Evolutionary conservation across 1,140 invertebrate species (phyloP).

Genomic region (Papilio glaucus): DNA sequence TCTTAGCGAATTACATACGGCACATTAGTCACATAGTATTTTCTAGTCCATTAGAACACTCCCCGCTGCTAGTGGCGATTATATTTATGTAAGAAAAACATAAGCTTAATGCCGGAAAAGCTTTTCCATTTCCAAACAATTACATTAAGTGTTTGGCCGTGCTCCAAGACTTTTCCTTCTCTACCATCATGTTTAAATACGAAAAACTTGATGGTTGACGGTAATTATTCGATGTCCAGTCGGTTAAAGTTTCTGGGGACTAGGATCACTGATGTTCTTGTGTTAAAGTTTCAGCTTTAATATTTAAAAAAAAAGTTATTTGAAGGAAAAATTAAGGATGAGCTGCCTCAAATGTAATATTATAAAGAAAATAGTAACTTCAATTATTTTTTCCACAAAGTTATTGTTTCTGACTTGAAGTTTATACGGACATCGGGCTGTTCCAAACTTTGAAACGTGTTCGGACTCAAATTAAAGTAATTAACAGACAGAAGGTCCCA

Average conservation of each 20-base stretch:
- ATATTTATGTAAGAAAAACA: constrained; percentile 21
- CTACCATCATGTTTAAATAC: constrained; percentile 28
- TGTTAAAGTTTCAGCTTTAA: too few species aligned
- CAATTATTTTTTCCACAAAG: too few species aligned
- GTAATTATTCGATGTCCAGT: constrained; percentile 22
- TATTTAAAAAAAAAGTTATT: too few species aligned
- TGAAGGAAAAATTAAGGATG: too few species aligned
- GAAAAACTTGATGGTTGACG: constrained; percentile 14
- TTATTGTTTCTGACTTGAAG: too few species aligned
- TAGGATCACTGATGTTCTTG: too few species aligned
- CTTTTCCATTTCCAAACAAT: constrained; percentile 40
- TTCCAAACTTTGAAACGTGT: too few species aligned
- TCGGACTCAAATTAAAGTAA: too few species aligned
- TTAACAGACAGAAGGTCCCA: too few species aligned
- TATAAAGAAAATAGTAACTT: too few species aligned
- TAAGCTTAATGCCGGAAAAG: constrained; percentile 19
- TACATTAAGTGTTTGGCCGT: constrained; percentile 43
- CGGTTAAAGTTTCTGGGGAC: not conserved
- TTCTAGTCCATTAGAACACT: constrained; percentile 17
- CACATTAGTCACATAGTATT: constrained; percentile 2
- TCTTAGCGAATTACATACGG: not conserved
- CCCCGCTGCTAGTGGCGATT: not conserved
- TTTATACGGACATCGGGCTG: too few species aligned
- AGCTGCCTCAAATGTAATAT: too few species aligned
- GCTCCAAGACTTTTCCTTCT: constrained; percentile 2